Evolutionary conservation across 2,113 vertebrate species (phyloP).

Genomic region (Pantherophis guttatus): DNA sequence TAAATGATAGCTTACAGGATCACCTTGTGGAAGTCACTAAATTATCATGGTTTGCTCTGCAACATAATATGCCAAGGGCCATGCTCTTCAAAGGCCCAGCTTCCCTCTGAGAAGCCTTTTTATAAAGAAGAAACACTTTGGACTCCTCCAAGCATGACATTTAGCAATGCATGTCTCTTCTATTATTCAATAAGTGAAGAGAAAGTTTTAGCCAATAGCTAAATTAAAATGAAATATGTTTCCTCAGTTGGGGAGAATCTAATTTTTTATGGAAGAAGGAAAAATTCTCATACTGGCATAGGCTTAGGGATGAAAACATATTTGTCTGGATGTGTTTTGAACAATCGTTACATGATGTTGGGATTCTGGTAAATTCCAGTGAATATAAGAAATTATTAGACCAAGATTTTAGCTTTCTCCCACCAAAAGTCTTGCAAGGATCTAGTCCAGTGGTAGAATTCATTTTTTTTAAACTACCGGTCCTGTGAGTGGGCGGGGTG

Average conservation of each 20-base stretch:
- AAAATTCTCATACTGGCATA: background rate
- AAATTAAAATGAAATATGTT: background rate
- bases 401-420: background rate
- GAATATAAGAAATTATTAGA: background rate
- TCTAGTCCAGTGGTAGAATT: too few species aligned
- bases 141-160: background rate
- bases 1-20: background rate
- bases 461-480: too few species aligned
- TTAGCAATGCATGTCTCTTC: background rate
- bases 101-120: background rate
- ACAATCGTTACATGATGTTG: background rate
- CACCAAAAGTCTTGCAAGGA: background rate
- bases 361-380: background rate
- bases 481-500: too few species aligned
- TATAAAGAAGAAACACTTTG: background rate
- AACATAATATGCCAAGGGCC: background rate
- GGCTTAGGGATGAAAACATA: background rate
- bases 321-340: background rate
- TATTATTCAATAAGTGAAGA: background rate
- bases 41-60: background rate
- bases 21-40: background rate
- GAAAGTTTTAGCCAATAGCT: background rate
- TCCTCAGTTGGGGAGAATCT: background rate
- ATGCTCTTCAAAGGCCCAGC: background rate
- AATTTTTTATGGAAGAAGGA: background rate